Evolutionary conservation across 2,113 vertebrate genomes (phyloP), one percentile per base, ranked within the genome.

Genomic region (Ammodytes marinus): DNA sequence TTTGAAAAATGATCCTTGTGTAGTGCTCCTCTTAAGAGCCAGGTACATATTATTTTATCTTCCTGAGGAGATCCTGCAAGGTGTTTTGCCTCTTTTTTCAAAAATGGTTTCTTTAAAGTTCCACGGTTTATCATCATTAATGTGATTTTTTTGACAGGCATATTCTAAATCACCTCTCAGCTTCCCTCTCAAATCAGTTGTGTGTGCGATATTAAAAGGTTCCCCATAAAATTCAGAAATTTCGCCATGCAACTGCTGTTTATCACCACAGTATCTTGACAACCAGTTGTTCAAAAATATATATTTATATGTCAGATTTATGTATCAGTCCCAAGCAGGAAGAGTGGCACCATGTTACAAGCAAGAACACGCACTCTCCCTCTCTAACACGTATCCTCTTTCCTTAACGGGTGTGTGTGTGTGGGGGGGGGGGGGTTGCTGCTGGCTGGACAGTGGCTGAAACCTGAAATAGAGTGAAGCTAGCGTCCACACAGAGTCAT

Each of bases 1-100:
- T 93, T 91, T 91, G 92, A 94, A 90, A 93, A 93, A 95, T 94
- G 89, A 94, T 94, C 91, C 93, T 87, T 88, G 91, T 93, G 93
- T 92, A 90, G 91, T 93, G 88, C 77, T 87, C 84, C 92, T 93
- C 89, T 92, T 90, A 92, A 92, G 92, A 92, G 88, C 83, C 89
- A 93, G 93, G 91, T 92, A 92, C 92, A 90, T 89, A 92, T 94
- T 92, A 92, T 93, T 92, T 93, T 88, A 93, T 92, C 92, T 92
- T 90, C 89, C 88, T 77, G 83, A 89, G 85, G 89, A 88, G 84
- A 90, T 86, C 77, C 69, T n/a, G 68, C 11, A 42, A 85, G 82
- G 66, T 89, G 88, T 89, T 89, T 89, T 83, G 79, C 83, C 76
- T 73, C 78, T 50, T 27, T 27, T 27, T 52, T 66, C 55, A 79